Evolutionary conservation across 1,140 invertebrate species (phyloP), one percentile per base, ranked within the genome.

Genomic region (Diabrotica undecimpunctata): DNA sequence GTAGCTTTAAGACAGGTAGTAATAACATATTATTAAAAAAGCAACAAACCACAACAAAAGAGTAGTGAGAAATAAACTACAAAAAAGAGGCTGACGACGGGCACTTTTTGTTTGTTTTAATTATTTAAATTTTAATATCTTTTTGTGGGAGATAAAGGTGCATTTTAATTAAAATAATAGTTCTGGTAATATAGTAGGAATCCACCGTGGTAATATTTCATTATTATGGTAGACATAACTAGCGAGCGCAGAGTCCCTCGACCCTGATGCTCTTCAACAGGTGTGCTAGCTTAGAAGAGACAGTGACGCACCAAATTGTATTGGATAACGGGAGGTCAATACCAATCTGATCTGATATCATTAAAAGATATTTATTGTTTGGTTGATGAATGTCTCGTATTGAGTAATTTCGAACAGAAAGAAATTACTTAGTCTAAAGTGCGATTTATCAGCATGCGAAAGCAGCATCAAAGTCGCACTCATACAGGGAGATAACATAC

Each of bases 341-440:
- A 25, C 25, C 25, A 25, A 25, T 25, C 25, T 2, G 25, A 25
- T 25, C 25, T 25, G 25, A 25, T 25, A 4, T 1, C 25, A 25
- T 62, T 77, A 77, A 68, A 62, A 46, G 9, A 54, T 6, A 13
- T 7, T 55, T 55, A 55, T 5, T 55, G 54, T 7, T 36, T 25
- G 54, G 14, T 55, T 53, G 25, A 25, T 4, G 25, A 25, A 25
- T 25, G 25, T 25, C 25, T 25, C 25, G 25, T 25, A 25, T 25
- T 4, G 25, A 25, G 1, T 25, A 25, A 25, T 25, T 25, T 25
- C 4, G 25, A 25, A 25, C 25, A 25, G 25, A 25, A 25, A 25
- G 25, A 25, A 25, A 25, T 25, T 25, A 25, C 25, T 25, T 25
- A 25, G 4, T 25, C 25, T 25, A 2, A 25, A 25, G 25, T 25